Evolutionary conservation across 2,113 vertebrate species (phyloP).

Genomic region (Podiceps cristatus): DNA sequence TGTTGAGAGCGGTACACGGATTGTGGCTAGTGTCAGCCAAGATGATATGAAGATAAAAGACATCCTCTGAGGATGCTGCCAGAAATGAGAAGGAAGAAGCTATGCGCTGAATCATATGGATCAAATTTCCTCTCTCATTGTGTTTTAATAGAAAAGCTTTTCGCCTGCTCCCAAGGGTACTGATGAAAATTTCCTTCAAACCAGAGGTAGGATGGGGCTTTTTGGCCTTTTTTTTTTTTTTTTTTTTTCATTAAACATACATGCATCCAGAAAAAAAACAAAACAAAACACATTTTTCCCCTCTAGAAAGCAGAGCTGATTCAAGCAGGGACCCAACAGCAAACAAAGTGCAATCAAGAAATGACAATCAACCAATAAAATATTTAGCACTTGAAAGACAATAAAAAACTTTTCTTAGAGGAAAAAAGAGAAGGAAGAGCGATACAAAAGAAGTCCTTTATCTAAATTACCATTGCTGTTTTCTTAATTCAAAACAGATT

Average conservation of each 20-base stretch:
- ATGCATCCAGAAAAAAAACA: slow-evolving; percentile 9
- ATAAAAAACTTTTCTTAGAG: slow-evolving; percentile 28
- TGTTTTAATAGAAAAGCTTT: slow-evolving; percentile 54
- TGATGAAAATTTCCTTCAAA: slow-evolving; percentile 35
- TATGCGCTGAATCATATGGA: slow-evolving; percentile 15
- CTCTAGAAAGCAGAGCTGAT: slow-evolving; percentile 25
- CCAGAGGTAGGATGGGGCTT: not conserved
- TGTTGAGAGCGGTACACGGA: not conserved
- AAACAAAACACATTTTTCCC: slow-evolving; percentile 23
- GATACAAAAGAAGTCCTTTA: not conserved
- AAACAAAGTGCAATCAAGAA: not conserved
- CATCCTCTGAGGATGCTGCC: slow-evolving; percentile 17
- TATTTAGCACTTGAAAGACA: slow-evolving; percentile 35
- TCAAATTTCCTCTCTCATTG: slow-evolving; percentile 43
- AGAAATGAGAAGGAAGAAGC: slow-evolving; percentile 46
- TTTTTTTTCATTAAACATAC: not conserved
- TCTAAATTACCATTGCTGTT: not conserved
- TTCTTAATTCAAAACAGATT: not conserved
- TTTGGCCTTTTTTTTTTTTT: not conserved
- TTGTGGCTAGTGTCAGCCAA: not conserved
- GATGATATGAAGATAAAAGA: slow-evolving; percentile 11
- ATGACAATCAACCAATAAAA: slow-evolving; percentile 45
- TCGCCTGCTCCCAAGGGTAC: not conserved
- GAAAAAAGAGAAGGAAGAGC: not conserved
- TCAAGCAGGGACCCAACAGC: not conserved